Base-by-base conservation (phyloP, 2,888 invertebrate genomes). In the Aquatica leii region DNA sequence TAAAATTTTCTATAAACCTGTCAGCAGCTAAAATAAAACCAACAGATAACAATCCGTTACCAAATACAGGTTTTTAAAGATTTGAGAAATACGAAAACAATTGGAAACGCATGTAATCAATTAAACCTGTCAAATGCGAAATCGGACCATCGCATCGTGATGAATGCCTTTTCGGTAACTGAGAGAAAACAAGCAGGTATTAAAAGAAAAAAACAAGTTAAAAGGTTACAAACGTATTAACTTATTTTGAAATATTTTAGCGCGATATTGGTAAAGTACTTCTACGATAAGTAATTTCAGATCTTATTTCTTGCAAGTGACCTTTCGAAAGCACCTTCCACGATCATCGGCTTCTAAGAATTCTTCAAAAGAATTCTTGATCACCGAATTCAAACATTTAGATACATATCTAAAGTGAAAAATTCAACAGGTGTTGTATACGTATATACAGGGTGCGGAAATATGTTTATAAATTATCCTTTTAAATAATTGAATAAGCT, bases 381-480 rank as follows among this genome's bases (percentile, higher is more conserved):
- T 46, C 46, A 46, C 46, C 46, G 18, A 46, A 46, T 46, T 46
- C 46, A 46, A 46, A 46, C 46, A 46, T 46, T 46, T 46, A 46
- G 46, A 46, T 46, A 46, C 46, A 20, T 46, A 46, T 46, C 46
- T 18, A 18, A 43, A 46, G 46, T 46, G 46, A 46, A 46, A 46
- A 46, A 46, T 46, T 46, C 46, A 46, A 46, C 46, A 46, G 46
- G 46, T 46, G 46, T 46, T 46, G 46, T 20, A 18, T 18, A 43
- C 43, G 8, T 18, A 46, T 46, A 18, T 46, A 46, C 46, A 46
- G 46, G 46, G 46, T 46, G 46, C 46, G 46, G 46, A 46, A 46
- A 46, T 17, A 46, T 20, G 46, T 20, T 18, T 46, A 46, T 46
- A 46, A 18, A 46, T 46, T 20, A 20, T 18, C 18, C 17, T 46